These are phyloP conservation scores for Meriones unguiculatus DNA, from an alignment of 2,113 vertebrate genomes.

Conservation along the genomic window DNA sequence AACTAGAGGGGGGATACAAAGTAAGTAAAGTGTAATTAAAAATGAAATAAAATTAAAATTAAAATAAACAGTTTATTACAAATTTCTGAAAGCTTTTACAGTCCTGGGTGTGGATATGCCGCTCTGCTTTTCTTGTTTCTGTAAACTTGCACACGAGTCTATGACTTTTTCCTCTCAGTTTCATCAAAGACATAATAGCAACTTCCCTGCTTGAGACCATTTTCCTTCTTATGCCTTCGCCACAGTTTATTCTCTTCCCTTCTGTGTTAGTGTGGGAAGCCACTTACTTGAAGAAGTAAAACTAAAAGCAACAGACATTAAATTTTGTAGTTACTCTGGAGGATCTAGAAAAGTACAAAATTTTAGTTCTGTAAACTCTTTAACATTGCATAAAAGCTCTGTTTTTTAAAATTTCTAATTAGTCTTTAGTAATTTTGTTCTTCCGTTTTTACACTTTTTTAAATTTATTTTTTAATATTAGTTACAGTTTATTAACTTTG, in stretches of 20 bases:
- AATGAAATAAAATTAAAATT: too few species aligned
- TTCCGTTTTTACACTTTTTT: too few species aligned
- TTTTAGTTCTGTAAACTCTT: conserved; percentile 21
- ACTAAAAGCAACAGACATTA: background rate
- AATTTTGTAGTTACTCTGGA: conserved; percentile 7
- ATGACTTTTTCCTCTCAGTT: background rate
- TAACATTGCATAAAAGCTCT: conserved; percentile 38
- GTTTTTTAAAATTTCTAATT: background rate
- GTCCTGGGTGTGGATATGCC: fast-evolving
- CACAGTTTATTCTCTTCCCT: background rate
- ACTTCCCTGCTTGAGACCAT: background rate
- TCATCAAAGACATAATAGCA: background rate
- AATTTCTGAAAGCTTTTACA: fast-evolving
- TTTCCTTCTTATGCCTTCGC: background rate
- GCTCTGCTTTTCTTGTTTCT: background rate
- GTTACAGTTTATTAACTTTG: too few species aligned
- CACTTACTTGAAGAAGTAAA: background rate
- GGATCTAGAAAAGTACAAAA: background rate
- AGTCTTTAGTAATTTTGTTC: too few species aligned
- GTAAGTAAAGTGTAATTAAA: too few species aligned
- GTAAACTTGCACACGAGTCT: background rate
- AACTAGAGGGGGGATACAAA: too few species aligned
- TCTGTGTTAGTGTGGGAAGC: background rate
- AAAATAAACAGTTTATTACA: background rate
- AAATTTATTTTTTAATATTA: too few species aligned